phyloP scores from a whole-genome alignment of 1,140 invertebrate species.

The Sycophaga agraensis region DNA sequence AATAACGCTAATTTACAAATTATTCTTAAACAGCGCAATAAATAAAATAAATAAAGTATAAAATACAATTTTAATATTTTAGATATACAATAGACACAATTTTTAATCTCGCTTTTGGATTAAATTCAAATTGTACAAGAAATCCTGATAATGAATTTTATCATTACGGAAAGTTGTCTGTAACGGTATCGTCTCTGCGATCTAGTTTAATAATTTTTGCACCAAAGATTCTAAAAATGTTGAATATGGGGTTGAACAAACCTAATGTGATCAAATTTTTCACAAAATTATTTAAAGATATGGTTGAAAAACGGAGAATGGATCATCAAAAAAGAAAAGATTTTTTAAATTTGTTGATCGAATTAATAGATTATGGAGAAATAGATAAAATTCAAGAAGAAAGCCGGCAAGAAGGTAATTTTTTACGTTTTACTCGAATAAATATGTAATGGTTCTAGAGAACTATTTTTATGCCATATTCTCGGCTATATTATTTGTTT shows the following conservation, averaged over 20 bases:
- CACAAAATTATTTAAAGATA: constrained; percentile 33
- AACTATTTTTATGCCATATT: too few species aligned
- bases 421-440: too few species aligned
- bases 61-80: not conserved
- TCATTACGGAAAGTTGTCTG: not conserved
- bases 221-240: not conserved
- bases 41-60: not conserved
- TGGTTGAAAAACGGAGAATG: constrained; percentile 34
- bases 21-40: too few species aligned
- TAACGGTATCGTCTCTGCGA: constrained; percentile 4
- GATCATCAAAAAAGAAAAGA: constrained; percentile 42
- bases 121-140: constrained; percentile 49
- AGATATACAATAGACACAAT: constrained; percentile 64
- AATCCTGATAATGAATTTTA: constrained; percentile 37
- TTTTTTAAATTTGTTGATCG: constrained; percentile 43
- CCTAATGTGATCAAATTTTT: constrained; percentile 39
- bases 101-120: constrained; percentile 59
- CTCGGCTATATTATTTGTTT: too few species aligned
- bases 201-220: not conserved
- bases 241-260: not conserved
- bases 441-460: too few species aligned
- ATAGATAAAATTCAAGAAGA: not conserved
- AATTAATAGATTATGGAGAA: constrained; percentile 38
- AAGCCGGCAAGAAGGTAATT: too few species aligned
- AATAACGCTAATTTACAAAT: too few species aligned